Base-by-base conservation (phyloP, 2,888 invertebrate species). In the Acanthosepion lycidas region DNA sequence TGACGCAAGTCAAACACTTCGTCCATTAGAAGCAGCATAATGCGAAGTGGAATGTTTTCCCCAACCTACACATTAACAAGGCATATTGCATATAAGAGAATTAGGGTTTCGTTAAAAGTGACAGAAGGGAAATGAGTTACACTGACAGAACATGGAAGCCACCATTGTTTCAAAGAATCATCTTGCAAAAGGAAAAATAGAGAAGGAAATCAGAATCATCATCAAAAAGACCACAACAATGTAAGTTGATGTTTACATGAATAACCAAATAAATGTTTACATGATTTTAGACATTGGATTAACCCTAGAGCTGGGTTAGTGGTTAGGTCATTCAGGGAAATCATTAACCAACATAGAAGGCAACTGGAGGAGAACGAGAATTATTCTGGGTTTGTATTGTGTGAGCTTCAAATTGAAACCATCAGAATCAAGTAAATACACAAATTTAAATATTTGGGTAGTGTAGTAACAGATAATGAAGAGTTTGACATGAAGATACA, bases 1-100 rank as follows among this genome's bases (percentile, higher is more conserved):
- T 98, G 98, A 97, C 98, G 98, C 95, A 99, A 97, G 97, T 99
- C 98, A 97, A 99, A 99, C 9, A 99, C 98, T 97, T 99, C 99
- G 96, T 99, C 98, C 98, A 99, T 98, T 94, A 99, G 97, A 49
- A 98, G 97, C 94, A 99, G 97, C 97, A 98, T 98, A 96, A 99
- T 98, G 96, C 98, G 98, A 95, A 99, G 97, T 28, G 99, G 98
- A 97, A 99, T 98, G 98, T 98, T 98, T 97, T 98, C 98, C 96
- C 98, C 97, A 64, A 96, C 96, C 96, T 97, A 95, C 0, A 59
- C 23, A 59, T 33, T 8, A 64, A 78, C 12, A 78, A 78, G n/a
- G n/a, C 1, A 78, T n/a, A 78, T 78, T 78, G 9, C 78, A 78
- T 9, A 0, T 78, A 12, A 78, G 78, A n/a, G 4, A 78, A 78